Evolutionary conservation across 2,888 invertebrate species (phyloP).

Genomic region (Perizoma affinitatum): DNA sequence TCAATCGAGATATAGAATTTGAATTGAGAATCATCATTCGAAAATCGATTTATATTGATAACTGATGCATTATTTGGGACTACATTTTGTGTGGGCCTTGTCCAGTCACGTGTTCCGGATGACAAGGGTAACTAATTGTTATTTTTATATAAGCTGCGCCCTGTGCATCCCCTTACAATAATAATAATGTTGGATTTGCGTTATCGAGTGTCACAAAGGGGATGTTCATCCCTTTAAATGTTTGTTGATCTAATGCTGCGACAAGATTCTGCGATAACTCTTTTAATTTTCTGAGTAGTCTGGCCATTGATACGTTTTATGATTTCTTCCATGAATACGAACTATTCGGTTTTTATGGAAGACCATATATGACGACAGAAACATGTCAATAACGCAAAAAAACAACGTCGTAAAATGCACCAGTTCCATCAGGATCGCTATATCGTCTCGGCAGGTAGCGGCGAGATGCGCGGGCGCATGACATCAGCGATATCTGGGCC

Average conservation of each 20-base stretch:
- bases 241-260: constrained; percentile 29
- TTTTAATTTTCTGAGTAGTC: constrained; percentile 11
- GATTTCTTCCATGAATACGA: too few relatives aligned
- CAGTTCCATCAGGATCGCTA: constrained; percentile 27
- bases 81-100: constrained; percentile 40
- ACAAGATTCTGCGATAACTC: constrained; percentile 9
- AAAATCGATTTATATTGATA: constrained; percentile 34
- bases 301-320: too few relatives aligned
- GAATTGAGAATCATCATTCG: constrained; percentile 30
- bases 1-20: constrained; percentile 21
- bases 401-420: constrained; percentile 16
- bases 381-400: constrained; percentile 16
- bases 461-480: constrained; percentile 51
- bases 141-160: constrained; percentile 43
- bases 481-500: constrained; percentile 65
- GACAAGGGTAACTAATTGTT: constrained; percentile 49
- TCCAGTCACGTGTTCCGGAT: constrained; percentile 47
- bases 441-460: constrained; percentile 26
- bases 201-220: constrained; percentile 35
- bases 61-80: constrained; percentile 28
- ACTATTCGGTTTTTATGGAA: too few relatives aligned
- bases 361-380: neutral
- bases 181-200: constrained; percentile 39
- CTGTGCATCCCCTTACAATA: constrained; percentile 39
- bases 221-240: constrained; percentile 26